Percentiles rank a stretch among this genome's conserved stretches.
Conservation (phyloP, 2,888 invertebrate species). For the Zeuzera pyrina region DNA sequence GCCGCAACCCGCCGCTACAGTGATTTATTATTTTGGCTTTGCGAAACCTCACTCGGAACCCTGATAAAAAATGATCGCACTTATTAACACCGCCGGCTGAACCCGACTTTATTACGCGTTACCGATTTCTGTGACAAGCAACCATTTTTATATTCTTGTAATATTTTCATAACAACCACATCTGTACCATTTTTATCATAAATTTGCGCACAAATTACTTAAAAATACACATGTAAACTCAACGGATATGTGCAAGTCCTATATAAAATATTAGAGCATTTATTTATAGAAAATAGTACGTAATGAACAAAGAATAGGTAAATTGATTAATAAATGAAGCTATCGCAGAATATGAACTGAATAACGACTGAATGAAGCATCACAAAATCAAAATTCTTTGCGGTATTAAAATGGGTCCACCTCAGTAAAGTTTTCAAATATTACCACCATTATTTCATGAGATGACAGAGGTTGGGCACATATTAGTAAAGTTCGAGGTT, state of each 20-base stretch:
- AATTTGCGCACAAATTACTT: too few species aligned
- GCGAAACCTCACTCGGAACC: slow-evolving; percentile 60
- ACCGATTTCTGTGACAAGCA: slow-evolving; percentile 31
- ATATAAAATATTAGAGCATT: too few species aligned
- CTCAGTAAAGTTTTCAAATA: slow-evolving; percentile 64
- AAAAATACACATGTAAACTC: too few species aligned
- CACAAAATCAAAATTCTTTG: slow-evolving; percentile 55
- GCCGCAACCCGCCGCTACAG: slow-evolving; percentile 45
- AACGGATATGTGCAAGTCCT: too few species aligned
- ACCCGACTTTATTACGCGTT: slow-evolving; percentile 51
- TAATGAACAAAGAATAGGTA: too few species aligned
- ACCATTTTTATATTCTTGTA: slow-evolving; percentile 29
- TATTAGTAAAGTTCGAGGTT: slow-evolving; percentile 65
- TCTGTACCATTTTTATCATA: too few species aligned
- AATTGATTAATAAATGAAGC: too few species aligned
- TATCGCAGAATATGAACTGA: too few species aligned
- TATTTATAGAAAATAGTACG: too few species aligned
- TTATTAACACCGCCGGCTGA: slow-evolving; percentile 58
- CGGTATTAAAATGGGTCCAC: slow-evolving; percentile 50
- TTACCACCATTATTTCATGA: slow-evolving; percentile 68
- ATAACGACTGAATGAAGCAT: too few species aligned
- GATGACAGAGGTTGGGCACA: slow-evolving; percentile 71
- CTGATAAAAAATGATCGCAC: slow-evolving; percentile 66
- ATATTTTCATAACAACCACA: too few species aligned
- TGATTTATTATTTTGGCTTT: slow-evolving; percentile 69